Evolutionary conservation across 2,888 invertebrate species (phyloP).

Genomic region (Megalurothrips usitatus): DNA sequence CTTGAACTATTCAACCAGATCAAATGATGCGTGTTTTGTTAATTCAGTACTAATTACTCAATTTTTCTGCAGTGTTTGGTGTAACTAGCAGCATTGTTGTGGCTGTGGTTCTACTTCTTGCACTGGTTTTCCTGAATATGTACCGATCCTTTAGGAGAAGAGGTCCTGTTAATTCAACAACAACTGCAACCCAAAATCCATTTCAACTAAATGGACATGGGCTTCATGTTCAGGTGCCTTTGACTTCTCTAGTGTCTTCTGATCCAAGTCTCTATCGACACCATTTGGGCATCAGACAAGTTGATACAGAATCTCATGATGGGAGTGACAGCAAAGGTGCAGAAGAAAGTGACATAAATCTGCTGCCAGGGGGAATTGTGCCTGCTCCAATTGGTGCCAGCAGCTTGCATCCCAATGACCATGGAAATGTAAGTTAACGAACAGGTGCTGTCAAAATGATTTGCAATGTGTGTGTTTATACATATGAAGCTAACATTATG

Average conservation of each 20-base stretch:
- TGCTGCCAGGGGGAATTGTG: background rate
- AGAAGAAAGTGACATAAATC: background rate
- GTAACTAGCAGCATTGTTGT: background rate
- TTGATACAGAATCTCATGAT: background rate
- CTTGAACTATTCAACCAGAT: background rate
- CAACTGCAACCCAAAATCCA: background rate
- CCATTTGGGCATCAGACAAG: background rate
- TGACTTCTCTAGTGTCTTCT: background rate
- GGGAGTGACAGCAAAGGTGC: background rate
- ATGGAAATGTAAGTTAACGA: background rate
- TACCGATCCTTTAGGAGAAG: background rate
- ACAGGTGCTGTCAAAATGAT: background rate
- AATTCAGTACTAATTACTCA: too few relatives aligned
- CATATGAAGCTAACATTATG: background rate
- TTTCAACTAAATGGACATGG: background rate
- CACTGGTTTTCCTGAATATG: background rate
- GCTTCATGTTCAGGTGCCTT: background rate
- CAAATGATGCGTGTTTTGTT: too few relatives aligned
- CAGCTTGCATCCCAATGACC: background rate
- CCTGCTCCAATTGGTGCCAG: background rate
- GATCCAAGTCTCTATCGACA: background rate
- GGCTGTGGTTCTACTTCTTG: background rate
- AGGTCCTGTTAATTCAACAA: background rate
- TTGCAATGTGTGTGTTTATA: background rate
- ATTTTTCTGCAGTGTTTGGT: background rate